A percentile compares a stretch with the other conserved stretches of the same genome.
Evolutionary conservation across 1,140 invertebrate species (phyloP).

Genomic region (Apolygus lucorum): DNA sequence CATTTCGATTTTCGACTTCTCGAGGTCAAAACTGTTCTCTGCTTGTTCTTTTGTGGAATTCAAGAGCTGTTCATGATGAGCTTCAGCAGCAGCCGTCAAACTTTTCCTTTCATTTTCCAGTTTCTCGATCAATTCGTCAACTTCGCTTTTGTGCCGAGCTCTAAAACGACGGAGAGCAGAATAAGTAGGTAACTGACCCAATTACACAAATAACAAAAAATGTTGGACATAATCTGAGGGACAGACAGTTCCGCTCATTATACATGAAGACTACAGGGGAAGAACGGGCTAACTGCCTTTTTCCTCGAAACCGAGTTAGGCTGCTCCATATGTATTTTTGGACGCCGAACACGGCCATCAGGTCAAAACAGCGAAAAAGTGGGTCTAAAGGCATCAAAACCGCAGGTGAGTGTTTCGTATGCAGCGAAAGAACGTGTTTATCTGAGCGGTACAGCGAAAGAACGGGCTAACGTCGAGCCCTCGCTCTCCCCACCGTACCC

Average conservation of each 20-base stretch:
- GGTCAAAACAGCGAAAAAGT: too few relatives aligned
- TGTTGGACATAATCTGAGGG: neutral
- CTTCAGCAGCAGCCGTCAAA: neutral
- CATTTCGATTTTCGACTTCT: conserved; percentile 18
- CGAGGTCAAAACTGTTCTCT: conserved; percentile 17
- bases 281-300: too few relatives aligned
- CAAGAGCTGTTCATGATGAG: neutral
- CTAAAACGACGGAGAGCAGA: conserved; percentile 11
- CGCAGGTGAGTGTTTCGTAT: too few relatives aligned
- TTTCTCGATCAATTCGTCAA: conserved; percentile 10
- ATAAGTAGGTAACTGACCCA: neutral
- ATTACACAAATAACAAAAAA: too few relatives aligned
- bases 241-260: neutral
- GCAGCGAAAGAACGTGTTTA: too few relatives aligned
- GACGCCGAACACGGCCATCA: too few relatives aligned
- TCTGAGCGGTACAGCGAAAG: too few relatives aligned
- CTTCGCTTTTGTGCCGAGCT: neutral
- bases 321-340: neutral
- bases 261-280: neutral
- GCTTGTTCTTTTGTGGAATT: neutral
- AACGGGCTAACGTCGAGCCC: too few relatives aligned
- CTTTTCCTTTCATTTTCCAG: conserved; percentile 22
- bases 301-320: neutral
- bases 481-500: too few relatives aligned
- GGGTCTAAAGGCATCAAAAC: too few relatives aligned